Base-by-base conservation (phyloP, 2,113 vertebrate genomes). In the Dicrurus megarhynchus region DNA sequence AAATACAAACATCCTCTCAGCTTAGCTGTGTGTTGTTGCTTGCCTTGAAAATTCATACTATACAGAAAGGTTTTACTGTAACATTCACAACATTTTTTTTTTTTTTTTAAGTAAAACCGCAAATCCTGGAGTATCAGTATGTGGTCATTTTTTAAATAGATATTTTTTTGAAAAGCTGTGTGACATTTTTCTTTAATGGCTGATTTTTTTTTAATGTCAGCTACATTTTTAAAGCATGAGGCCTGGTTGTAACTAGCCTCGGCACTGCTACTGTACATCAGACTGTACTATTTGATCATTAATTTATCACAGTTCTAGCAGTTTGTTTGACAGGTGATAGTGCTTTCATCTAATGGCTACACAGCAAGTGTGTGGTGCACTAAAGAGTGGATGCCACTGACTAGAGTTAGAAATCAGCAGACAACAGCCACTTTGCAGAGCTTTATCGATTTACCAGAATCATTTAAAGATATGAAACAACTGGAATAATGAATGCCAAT, bases 281-380 rank as follows among this genome's bases (percentile, higher is more conserved):
- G 97, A 97, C 97, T 97, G 96, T 98, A 97, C 97, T 97, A 98
- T 99, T 99, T 99, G 99, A 99, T 99, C 99, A 99, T 99, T 99
- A 99, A 99, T 99, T 99, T 99, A 99, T 99, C 98, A 98, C 98
- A 98, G 98, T 98, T 99, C 98, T 98, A 99, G 98, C 98, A 98
- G 98, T 99, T 99, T 99, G 98, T 99, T 98, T 99, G 99, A 99
- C 98, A 99, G 99, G 98, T 99, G 98, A 98, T 98, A 96, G 97
- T 93, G 97, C 98, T 99, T 99, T 99, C 98, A 99, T 99, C 98
- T 99, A 98, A 98, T 98, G 95, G 97, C 98, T 97, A 98, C 97
- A 97, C 97, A 97, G 98, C 98, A 97, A 97, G 98, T 97, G 97
- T 95, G 97, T 97, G 98, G 97, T 78, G 76, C 84, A 95, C 93